Evolutionary conservation across 1,140 invertebrate genomes (phyloP).

Genomic region (Laodelphax striatellus): DNA sequence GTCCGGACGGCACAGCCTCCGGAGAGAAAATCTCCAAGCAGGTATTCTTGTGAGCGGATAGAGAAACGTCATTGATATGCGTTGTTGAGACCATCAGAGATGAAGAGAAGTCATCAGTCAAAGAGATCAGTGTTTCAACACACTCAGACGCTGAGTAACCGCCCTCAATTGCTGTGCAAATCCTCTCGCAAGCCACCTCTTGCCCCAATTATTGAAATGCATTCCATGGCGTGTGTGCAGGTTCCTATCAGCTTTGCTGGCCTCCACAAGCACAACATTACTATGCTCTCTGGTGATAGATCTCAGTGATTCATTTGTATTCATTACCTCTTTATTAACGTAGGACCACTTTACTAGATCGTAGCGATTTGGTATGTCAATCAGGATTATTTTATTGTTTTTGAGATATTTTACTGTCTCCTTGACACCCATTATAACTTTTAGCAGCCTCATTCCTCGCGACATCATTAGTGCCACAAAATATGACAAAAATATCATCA

Average conservation of each 20-base stretch:
- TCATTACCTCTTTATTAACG: conserved; percentile 10
- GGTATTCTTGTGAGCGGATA: no score
- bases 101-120: no score
- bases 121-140: no score
- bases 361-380: conserved; percentile 3
- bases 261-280: conserved; percentile 9
- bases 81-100: no score
- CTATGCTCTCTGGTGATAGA: neutral
- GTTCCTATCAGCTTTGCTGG: conserved; percentile 2
- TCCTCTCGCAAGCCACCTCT: conserved; percentile 4
- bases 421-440: neutral
- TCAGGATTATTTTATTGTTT: conserved; percentile 6
- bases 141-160: no score
- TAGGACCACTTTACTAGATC: conserved; percentile 2
- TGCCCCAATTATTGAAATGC: conserved; percentile 7
- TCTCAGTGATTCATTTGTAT: conserved; percentile 1
- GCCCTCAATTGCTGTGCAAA: no score
- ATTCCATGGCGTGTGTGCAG: conserved; percentile 3
- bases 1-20: no score
- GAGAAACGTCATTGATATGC: no score
- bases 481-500: neutral
- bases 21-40: no score
- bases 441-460: no score
- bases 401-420: neutral
- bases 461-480: conserved; percentile 1